Evolutionary conservation across 2,888 invertebrate genomes (phyloP), one percentile per base, ranked within the genome.

Genomic region (Coecobrya sp.): DNA sequence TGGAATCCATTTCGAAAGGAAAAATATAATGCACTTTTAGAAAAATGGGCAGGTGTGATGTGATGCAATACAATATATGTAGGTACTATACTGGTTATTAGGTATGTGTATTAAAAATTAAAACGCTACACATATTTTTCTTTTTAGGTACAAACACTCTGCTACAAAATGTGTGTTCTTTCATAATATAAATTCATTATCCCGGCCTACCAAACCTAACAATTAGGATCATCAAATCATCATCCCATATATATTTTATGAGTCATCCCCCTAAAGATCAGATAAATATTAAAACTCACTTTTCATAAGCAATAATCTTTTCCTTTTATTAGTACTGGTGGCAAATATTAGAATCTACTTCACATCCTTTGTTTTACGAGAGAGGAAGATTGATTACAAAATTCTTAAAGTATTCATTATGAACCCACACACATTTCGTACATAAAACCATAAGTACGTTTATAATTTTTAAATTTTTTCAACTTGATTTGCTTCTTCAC

Each of bases 321-420:
- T 5, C 19, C 59, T 59, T 59, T 82, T 59, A 82, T 13, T 30
- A 42, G 0, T 76, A 49, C 19, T 49, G 76, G 45, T 25, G 45
- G 49, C 45, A 45, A 76, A 55, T 55, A 45, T 76, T 25, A 45
- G 73, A 76, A 76, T 76, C 22, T 76, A 59, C 59, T 82, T 82
- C 81, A 59, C 81, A 82, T 82, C 59, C 81, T 59, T 59, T 59
- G n/a, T 82, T 59, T 25, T 16, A 52, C 0, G n/a, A n/a, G 19
- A 30, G 22, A 76, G 45, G 76, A 82, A 82, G 59, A 82, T 82
- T 82, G 81, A 82, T 82, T 82, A 59, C 59, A 36, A 82, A 82
- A 82, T 36, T 52, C 52, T 79, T 27, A 79, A 79, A 30, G 79
- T 22, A 59, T 30, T 82, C 81, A 82, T 82, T 82, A 82, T n/a